Evolutionary conservation across 2,888 invertebrate species (phyloP), one percentile per base, ranked within the genome.

Genomic region (Cerastis rubricosa): DNA sequence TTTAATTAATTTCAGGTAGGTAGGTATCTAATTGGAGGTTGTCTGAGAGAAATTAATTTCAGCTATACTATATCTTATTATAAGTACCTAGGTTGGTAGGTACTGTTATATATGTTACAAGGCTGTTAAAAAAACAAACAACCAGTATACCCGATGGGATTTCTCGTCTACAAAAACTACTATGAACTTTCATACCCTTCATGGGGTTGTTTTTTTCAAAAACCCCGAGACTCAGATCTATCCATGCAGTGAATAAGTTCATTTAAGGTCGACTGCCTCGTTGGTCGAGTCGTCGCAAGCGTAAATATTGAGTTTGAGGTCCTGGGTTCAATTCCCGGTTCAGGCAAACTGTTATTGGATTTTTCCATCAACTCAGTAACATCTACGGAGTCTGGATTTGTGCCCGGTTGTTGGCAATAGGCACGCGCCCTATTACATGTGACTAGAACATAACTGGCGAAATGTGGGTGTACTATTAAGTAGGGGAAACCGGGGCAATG

Each of bases 1-100:
- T 45, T 67, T 68, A 79, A 80, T 79, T 64, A 57, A 8, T 68
- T 68, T 68, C 35, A 74, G 17, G 22, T 64, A 74, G 17, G 22
- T 64, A 57, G 11, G 19, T 64, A 45, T 25, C 17, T 74, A 64
- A 59, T 68, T 80, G 65, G 57, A 79, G 22, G 14, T 65, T 54
- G 43, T 80, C 35, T 68, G 35, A 12, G 22, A 29, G 14, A 35
- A 59, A 45, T 78, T 19, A 22, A 12, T 45, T 59, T 45, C 9
- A 59, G 11, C 1, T 2, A n/a, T 14, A 19, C 12, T 4, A 61
- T 61, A 35, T 19, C 1, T 35, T 35, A 35, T 61, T 35, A 25
- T 35, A 35, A 3, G 35, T 35, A 35, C 35, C 35, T 35, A 35
- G n/a, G n/a, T 25, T 12, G 54, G 57, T 25, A 59, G 25, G 29